A percentile compares a stretch with the other conserved stretches of the same genome.
phyloP scores from a whole-genome alignment of 2,888 invertebrate genomes.

The Cryptophagus acutangulus region DNA sequence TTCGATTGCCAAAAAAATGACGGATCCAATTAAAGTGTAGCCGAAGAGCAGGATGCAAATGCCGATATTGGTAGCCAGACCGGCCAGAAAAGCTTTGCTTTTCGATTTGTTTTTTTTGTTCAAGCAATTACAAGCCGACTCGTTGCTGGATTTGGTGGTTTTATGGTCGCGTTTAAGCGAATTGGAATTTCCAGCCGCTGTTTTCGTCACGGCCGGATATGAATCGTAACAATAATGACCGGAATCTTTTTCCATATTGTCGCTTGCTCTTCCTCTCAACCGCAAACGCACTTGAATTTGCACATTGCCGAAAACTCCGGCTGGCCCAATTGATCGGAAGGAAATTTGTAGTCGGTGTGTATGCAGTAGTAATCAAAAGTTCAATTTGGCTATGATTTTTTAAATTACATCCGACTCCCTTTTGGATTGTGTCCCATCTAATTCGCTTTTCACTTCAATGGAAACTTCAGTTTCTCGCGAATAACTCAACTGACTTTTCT shows the following conservation, averaged over 20 bases:
- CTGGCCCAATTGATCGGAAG: too few relatives aligned
- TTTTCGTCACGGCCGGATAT: constrained; percentile 44
- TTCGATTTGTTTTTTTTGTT: constrained; percentile 39
- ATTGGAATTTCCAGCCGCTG: constrained; percentile 35
- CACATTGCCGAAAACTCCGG: too few relatives aligned
- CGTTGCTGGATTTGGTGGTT: constrained; percentile 45
- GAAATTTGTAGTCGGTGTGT: constrained; percentile 4
- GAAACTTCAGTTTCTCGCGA: constrained; percentile 1
- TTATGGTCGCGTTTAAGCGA: constrained; percentile 44
- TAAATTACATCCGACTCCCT: constrained; percentile 12
- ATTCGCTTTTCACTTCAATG: background rate
- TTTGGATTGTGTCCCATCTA: constrained; percentile 3
- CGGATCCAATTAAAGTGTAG: constrained; percentile 70
- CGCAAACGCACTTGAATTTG: too few relatives aligned
- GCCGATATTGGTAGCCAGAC: constrained; percentile 69
- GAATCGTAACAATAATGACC: constrained; percentile 48
- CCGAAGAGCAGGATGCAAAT: constrained; percentile 77
- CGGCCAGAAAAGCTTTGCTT: constrained; percentile 59
- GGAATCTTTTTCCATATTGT: constrained; percentile 38
- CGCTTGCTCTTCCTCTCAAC: too few relatives aligned
- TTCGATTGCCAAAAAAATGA: constrained; percentile 82
- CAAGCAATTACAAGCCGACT: constrained; percentile 40
- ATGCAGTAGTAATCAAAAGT: constrained; percentile 7
- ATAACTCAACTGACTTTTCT: constrained; percentile 2
- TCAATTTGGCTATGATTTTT: constrained; percentile 15